These are phyloP conservation scores for Hydrotaea cyrtoneurina DNA, from an alignment of 2,888 invertebrate species.

Conservation along the genomic window DNA sequence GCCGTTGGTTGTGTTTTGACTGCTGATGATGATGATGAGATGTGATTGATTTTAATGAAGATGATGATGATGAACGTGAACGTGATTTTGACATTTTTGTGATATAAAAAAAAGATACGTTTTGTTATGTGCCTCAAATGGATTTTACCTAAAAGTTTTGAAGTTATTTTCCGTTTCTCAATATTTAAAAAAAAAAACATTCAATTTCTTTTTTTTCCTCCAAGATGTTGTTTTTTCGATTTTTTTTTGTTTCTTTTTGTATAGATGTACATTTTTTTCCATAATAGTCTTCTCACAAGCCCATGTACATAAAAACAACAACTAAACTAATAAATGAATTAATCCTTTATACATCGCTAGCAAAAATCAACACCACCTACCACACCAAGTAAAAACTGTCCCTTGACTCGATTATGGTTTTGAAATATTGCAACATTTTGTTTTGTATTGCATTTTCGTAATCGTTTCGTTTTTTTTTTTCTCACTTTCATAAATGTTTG, in stretches of 20 bases:
- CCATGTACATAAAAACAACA: neutral
- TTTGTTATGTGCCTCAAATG: conserved; percentile 67
- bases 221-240: neutral
- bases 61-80: conserved; percentile 25
- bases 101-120: conserved; percentile 44
- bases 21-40: conserved; percentile 62
- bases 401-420: no score
- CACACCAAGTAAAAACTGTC: no score
- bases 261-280: conserved; percentile 12
- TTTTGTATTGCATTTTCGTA: no score
- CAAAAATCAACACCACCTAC: no score
- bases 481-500: no score
- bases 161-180: neutral
- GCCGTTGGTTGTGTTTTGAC: conserved; percentile 66
- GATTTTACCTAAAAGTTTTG: conserved; percentile 45
- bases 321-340: neutral
- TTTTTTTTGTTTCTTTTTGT: neutral
- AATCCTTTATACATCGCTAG: no score
- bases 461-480: no score
- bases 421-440: no score
- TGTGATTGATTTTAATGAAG: conserved; percentile 62
- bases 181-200: neutral
- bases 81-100: conserved; percentile 29
- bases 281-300: neutral
- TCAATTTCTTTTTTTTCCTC: neutral